Evolutionary conservation across 2,888 invertebrate species (phyloP), one percentile per base, ranked within the genome.

Genomic region (Sesia bembeciformis): DNA sequence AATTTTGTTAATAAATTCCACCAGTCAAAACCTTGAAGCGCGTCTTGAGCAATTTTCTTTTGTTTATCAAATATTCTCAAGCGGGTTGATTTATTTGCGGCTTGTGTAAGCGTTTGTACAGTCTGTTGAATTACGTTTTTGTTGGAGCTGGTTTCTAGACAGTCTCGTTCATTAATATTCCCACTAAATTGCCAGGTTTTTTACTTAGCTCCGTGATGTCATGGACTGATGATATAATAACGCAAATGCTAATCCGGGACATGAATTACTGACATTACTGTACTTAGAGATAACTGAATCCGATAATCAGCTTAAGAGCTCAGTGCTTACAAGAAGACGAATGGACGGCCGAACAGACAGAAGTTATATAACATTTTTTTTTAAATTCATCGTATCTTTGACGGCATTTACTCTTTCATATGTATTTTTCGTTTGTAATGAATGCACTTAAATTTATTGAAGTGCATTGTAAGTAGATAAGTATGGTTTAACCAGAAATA

Each of bases 1-100:
- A 82, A 85, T 86, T 85, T 74, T 74, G 74, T 80, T 80, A 82
- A 84, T 84, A 86, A 85, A 82, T 84, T 77, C 74, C 70, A 71
- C 72, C 76, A 81, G 78, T 82, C 80, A 78, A 76, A 83, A 77
- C 76, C 75, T 74, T 74, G 74, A 67, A 70, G 68, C 64, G 61
- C 66, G 62, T 69, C 65, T 71, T 66, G 66, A 68, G 71, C 71
- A 72, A 74, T 72, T 61, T 64, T 58, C 57, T 60, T 58, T 67
- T 66, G 62, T 81, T 81, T 78, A 77, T 80, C 74, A 70, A 76
- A 75, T 73, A 69, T 70, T 72, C 66, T 63, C 63, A 64, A 66
- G 64, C 23, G 57, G 55, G 57, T 68, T 81, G 80, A 79, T 81
- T 80, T 76, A 82, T 80, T 68, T 65, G 57, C 58, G 59, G 62